phyloP scores from a whole-genome alignment of 2,888 invertebrate species.

The Tenthredo notha region DNA sequence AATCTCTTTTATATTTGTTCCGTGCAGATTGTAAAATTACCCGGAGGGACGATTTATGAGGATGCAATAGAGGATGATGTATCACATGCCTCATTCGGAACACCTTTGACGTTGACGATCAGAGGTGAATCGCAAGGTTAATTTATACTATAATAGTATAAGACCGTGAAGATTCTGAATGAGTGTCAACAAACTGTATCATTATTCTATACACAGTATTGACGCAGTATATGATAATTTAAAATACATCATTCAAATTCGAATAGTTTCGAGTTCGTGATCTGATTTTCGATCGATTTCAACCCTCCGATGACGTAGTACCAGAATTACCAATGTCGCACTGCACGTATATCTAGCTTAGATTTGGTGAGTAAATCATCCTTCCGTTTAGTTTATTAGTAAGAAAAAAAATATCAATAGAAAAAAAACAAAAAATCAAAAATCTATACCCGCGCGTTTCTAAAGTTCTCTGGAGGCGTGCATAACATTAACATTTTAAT shows the following conservation, averaged over 20 bases:
- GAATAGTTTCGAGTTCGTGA: slow-evolving; percentile 25
- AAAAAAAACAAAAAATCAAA: neutral
- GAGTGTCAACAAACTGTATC: slow-evolving; percentile 9
- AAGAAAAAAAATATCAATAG: neutral
- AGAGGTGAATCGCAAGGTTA: slow-evolving; percentile 34
- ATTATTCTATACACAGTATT: slow-evolving; percentile 19
- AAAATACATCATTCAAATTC: slow-evolving; percentile 26
- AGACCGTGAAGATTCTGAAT: slow-evolving; percentile 38
- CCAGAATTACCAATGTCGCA: neutral
- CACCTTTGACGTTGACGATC: neutral
- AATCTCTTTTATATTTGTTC: neutral
- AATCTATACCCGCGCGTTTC: neutral
- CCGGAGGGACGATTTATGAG: too few relatives aligned
- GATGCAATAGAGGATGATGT: too few relatives aligned
- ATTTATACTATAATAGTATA: neutral
- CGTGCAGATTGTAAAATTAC: neutral
- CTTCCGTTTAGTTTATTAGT: neutral
- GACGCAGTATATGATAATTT: slow-evolving; percentile 16
- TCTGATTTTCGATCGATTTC: slow-evolving; percentile 1
- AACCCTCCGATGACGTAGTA: neutral
- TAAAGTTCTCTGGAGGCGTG: neutral
- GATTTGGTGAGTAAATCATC: neutral
- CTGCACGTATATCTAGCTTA: neutral
- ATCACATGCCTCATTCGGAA: neutral
- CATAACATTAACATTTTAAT: neutral